phyloP scores from a whole-genome alignment of 2,888 invertebrate genomes.

The Chorisops tibialis region DNA sequence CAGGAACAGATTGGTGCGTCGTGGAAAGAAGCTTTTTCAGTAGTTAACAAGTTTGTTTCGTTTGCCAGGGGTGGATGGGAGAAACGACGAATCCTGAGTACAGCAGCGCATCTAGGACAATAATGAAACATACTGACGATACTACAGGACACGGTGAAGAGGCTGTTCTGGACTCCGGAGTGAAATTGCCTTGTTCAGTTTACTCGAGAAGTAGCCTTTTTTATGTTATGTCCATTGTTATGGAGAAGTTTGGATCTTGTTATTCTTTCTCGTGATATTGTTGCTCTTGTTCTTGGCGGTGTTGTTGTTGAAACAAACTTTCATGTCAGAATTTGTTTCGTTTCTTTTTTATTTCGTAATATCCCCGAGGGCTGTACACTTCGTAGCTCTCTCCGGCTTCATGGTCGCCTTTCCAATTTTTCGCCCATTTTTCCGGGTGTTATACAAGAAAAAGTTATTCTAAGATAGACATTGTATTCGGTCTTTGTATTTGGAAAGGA shows the following conservation, averaged over 20 bases:
- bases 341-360: conserved; percentile 13
- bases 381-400: too few relatives aligned
- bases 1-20: conserved; percentile 30
- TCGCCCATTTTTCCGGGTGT: conserved; percentile 20
- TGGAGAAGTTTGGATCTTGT: conserved; percentile 19
- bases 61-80: background rate
- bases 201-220: conserved; percentile 8
- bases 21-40: conserved; percentile 27
- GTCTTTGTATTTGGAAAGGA: too few relatives aligned
- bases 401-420: conserved; percentile 16
- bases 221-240: conserved; percentile 19
- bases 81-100: too few relatives aligned
- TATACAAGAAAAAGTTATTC: too few relatives aligned
- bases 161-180: background rate
- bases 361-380: conserved; percentile 11
- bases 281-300: conserved; percentile 25
- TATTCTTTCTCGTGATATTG: conserved; percentile 25
- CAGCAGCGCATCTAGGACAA: conserved; percentile 12
- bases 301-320: conserved; percentile 32
- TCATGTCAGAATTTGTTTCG: conserved; percentile 32
- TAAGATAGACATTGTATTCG: too few relatives aligned
- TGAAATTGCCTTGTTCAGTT: conserved; percentile 4
- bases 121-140: conserved; percentile 10
- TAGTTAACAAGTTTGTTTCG: conserved; percentile 29
- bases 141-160: conserved; percentile 9